Evolutionary conservation across 2,797 vertebrate genomes (phyloP).

Genomic region (Mus minutoides): DNA sequence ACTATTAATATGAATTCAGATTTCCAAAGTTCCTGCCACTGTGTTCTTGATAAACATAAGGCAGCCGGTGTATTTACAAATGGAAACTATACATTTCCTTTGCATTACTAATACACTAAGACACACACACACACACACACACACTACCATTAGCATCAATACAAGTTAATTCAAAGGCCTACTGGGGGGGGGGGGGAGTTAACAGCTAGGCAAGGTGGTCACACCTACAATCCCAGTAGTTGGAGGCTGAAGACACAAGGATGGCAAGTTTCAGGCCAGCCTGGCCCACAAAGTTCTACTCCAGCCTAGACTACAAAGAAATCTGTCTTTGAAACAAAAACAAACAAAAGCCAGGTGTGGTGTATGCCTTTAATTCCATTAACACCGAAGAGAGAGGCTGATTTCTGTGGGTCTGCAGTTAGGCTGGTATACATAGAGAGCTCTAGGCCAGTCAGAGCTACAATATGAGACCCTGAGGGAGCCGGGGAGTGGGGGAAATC

Average conservation of each 20-base stretch:
- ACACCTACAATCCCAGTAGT: neutral
- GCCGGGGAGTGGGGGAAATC: no score
- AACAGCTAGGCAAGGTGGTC: neutral
- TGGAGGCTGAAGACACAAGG: neutral
- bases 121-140: neutral
- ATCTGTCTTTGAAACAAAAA: neutral
- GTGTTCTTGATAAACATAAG: neutral
- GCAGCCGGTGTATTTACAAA: neutral
- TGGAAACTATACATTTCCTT: constrained; percentile 25
- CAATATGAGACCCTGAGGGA: neutral
- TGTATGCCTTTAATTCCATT: neutral
- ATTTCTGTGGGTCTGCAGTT: neutral
- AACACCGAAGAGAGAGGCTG: neutral
- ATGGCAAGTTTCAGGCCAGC: neutral
- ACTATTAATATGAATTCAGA: neutral
- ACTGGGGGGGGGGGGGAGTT: neutral
- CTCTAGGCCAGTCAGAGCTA: neutral
- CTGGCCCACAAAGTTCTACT: neutral
- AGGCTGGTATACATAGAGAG: neutral
- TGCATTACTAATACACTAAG: neutral
- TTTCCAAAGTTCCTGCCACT: neutral
- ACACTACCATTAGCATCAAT: neutral
- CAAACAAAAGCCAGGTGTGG: neutral
- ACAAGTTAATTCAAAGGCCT: constrained; percentile 2
- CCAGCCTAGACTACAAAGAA: neutral